Percentiles rank a stretch among this genome's conserved stretches.
Conservation (phyloP, 2,113 vertebrate species). For the Psittacula cyanocephala region DNA sequence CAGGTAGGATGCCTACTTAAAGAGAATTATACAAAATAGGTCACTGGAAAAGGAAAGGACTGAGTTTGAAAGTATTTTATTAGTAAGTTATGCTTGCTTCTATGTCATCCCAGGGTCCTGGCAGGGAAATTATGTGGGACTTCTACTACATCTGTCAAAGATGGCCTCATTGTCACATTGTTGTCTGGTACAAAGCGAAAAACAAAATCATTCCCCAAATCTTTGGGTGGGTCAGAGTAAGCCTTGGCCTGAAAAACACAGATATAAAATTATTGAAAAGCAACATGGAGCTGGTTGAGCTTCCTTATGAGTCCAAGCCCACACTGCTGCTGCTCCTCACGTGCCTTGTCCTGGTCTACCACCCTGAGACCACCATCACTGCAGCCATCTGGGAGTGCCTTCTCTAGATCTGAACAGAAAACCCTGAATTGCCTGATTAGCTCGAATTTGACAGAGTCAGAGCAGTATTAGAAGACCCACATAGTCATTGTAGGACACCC, state of each 20-base stretch:
- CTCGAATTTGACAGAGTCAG: not conserved
- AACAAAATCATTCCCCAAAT: not conserved
- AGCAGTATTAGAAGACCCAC: not conserved
- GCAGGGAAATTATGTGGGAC: not conserved
- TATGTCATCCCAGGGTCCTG: not conserved
- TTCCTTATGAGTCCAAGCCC: accelerated
- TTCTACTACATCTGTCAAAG: not conserved
- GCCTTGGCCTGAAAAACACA: not conserved
- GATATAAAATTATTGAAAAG: not conserved
- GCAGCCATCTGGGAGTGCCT: accelerated
- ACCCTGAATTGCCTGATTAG: accelerated
- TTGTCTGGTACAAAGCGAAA: not conserved
- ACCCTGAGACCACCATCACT: accelerated
- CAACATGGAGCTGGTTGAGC: accelerated
- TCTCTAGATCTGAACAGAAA: not conserved
- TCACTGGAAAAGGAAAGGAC: not conserved
- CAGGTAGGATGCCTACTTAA: not conserved
- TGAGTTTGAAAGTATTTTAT: not conserved
- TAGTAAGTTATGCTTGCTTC: not conserved
- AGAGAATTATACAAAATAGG: not conserved
- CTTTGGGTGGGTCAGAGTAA: not conserved
- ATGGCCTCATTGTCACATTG: not conserved
- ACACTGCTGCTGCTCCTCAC: accelerated
- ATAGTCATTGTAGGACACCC: accelerated
- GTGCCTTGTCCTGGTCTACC: too few relatives aligned